phyloP scores from a whole-genome alignment of 2,113 vertebrate genomes.

The Apodemus speciosus region DNA sequence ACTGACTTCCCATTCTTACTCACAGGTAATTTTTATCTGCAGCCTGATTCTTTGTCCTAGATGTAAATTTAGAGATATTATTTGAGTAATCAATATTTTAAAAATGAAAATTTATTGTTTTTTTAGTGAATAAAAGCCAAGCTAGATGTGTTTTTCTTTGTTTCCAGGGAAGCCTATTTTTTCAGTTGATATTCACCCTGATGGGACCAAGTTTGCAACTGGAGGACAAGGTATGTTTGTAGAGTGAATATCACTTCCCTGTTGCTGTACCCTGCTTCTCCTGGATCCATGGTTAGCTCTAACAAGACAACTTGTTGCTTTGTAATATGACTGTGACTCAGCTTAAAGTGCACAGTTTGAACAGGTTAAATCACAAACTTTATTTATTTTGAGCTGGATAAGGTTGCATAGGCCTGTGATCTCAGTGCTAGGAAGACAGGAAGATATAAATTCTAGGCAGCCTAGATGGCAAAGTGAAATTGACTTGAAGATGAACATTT shows the following conservation, averaged over 20 bases:
- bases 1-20: not conserved
- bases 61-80: not conserved
- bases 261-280: not conserved
- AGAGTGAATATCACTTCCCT: not conserved
- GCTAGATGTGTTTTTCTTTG: slow-evolving; percentile 32
- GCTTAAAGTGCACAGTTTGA: slow-evolving; percentile 28
- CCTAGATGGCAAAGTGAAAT: not conserved
- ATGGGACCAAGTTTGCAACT: slow-evolving; percentile 98
- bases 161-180: slow-evolving; percentile 97
- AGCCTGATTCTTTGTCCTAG: not conserved
- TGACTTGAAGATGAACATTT: not conserved
- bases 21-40: not conserved
- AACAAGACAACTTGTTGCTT: not conserved
- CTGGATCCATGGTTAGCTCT: not conserved
- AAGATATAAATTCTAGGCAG: not conserved
- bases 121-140: slow-evolving; percentile 51
- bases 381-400: not conserved
- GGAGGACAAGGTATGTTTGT: slow-evolving; percentile 93
- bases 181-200: slow-evolving; percentile 98
- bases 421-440: not conserved
- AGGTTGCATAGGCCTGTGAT: not conserved
- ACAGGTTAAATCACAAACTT: not conserved
- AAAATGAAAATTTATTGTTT: slow-evolving; percentile 11
- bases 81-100: slow-evolving; percentile 8
- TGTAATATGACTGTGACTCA: not conserved